phyloP scores from a whole-genome alignment of 2,797 vertebrate genomes.

The Otolemur crassicaudatus region DNA sequence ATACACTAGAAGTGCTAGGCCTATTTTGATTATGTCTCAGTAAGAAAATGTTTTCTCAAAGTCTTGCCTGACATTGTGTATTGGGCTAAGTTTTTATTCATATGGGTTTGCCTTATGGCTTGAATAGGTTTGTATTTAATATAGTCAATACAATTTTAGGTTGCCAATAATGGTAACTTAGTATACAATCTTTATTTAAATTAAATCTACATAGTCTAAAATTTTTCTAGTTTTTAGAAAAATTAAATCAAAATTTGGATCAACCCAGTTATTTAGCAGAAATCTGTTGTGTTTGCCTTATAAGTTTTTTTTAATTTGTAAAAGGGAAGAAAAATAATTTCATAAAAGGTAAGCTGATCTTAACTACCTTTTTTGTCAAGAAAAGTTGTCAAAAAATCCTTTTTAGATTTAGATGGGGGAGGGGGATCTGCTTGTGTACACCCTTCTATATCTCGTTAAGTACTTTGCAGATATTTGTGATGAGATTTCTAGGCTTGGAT shows the following conservation, averaged over 20 bases:
- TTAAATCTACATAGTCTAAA: background rate
- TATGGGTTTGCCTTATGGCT: background rate
- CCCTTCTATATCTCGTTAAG: background rate
- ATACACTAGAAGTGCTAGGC: background rate
- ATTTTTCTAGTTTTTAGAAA: background rate
- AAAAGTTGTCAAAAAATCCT: background rate
- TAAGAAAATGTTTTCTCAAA: background rate
- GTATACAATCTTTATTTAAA: background rate
- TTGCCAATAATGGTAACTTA: background rate
- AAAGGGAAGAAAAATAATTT: background rate
- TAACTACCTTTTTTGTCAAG: background rate
- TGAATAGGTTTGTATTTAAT: background rate
- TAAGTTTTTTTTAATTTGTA: background rate
- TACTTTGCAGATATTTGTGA: background rate
- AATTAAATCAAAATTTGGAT: background rate
- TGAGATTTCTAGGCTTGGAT: background rate
- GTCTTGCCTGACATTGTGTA: background rate
- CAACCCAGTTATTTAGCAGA: background rate
- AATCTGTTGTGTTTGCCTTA: background rate
- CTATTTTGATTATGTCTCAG: background rate
- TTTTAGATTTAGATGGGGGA: background rate
- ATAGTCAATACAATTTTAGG: background rate
- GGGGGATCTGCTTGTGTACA: background rate
- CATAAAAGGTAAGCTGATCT: background rate
- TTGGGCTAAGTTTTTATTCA: constrained; percentile 8